A percentile compares a stretch with the other conserved stretches of the same genome.
Evolutionary conservation across 2,888 invertebrate species (phyloP).

Genomic region (Leptogaster cylindrica): DNA sequence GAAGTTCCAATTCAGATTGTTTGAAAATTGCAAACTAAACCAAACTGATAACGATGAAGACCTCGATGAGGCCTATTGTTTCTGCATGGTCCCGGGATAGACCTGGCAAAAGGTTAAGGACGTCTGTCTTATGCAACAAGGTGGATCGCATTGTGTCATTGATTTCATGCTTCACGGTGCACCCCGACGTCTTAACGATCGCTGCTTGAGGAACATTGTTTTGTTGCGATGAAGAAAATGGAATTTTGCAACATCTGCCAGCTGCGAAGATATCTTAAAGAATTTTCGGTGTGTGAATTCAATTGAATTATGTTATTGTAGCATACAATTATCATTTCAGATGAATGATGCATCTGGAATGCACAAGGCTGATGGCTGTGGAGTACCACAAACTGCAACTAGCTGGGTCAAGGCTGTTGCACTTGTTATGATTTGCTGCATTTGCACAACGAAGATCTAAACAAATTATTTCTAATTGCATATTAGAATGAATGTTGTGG

Average conservation of each 20-base stretch:
- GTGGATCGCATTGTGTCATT: conserved; percentile 43
- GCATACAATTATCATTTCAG: conserved; percentile 28
- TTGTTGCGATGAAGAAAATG: conserved; percentile 19
- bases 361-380: neutral
- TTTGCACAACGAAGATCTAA: no score
- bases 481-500: no score
- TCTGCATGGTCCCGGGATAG: conserved; percentile 21
- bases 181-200: conserved; percentile 2
- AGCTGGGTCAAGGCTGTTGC: conserved; percentile 39
- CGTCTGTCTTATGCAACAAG: conserved; percentile 38
- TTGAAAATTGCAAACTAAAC: conserved; percentile 29
- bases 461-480: no score
- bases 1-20: conserved; percentile 19
- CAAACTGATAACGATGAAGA: conserved; percentile 39
- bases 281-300: conserved; percentile 41
- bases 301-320: conserved; percentile 40
- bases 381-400: conserved; percentile 17
- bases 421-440: conserved; percentile 32
- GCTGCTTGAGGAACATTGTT: conserved; percentile 29
- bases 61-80: conserved; percentile 34
- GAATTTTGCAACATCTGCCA: conserved; percentile 39
- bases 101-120: conserved; percentile 38
- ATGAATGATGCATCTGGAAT: conserved; percentile 28
- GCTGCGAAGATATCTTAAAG: conserved; percentile 16
- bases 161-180: conserved; percentile 37